A percentile compares a stretch with the other conserved stretches of the same genome.
phyloP scores from a whole-genome alignment of 2,797 vertebrate species.

The Myioborus miniatus region DNA sequence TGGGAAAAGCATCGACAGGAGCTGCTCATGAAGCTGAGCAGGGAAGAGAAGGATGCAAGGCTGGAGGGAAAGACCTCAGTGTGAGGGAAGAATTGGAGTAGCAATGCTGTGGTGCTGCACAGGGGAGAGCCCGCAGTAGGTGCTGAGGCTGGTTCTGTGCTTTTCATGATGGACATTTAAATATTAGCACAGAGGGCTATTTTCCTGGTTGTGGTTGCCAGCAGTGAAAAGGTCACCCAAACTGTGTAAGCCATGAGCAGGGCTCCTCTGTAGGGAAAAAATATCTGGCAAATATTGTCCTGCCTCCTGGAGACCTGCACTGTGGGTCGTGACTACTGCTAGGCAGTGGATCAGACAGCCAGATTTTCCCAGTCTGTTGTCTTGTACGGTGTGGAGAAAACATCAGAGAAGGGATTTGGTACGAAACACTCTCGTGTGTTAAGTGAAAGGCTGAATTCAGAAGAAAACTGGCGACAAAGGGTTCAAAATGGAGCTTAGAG shows the following conservation, averaged over 20 bases:
- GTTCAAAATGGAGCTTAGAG: background rate
- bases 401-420: background rate
- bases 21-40: background rate
- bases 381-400: background rate
- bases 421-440: background rate
- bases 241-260: background rate
- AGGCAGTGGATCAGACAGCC: background rate
- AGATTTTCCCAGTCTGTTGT: background rate
- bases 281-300: background rate
- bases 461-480: background rate
- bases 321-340: background rate
- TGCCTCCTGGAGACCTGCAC: background rate
- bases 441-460: background rate
- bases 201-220: background rate
- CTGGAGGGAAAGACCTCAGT: background rate
- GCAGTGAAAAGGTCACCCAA: background rate
- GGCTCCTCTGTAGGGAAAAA: background rate
- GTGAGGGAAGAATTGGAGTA: background rate
- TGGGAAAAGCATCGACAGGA: background rate
- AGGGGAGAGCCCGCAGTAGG: background rate
- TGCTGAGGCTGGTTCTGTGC: fast-evolving
- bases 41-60: background rate
- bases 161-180: background rate
- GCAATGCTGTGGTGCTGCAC: background rate
- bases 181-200: background rate